phyloP scores from a whole-genome alignment of 2,888 invertebrate species.

The Therioaphis trifolii region DNA sequence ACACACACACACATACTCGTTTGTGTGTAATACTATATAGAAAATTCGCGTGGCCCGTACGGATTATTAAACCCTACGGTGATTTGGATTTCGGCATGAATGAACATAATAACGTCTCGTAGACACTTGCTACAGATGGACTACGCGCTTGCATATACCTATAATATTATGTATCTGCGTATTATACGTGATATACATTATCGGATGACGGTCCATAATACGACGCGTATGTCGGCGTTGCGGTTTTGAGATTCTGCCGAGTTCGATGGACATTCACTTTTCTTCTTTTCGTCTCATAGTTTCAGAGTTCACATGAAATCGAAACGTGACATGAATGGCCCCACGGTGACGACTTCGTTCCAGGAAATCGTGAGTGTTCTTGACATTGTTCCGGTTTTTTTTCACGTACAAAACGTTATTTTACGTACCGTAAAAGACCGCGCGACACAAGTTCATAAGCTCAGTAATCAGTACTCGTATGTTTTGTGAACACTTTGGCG shows the following conservation, averaged over 20 bases:
- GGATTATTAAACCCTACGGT: conserved; percentile 25
- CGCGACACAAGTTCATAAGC: no score
- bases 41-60: conserved; percentile 16
- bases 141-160: no score
- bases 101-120: neutral
- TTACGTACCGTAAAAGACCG: no score
- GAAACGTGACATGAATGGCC: neutral
- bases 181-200: neutral
- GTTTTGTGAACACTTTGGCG: no score
- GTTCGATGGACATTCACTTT: conserved; percentile 27
- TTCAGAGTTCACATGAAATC: neutral
- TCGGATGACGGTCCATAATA: neutral
- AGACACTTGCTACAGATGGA: conserved; percentile 10
- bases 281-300: neutral
- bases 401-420: no score
- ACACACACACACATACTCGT: no score
- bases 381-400: neutral
- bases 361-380: conserved; percentile 6
- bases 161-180: neutral
- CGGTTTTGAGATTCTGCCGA: neutral
- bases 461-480: no score
- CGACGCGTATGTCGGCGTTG: neutral
- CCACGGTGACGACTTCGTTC: neutral
- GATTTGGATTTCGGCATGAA: conserved; percentile 24
- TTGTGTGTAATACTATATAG: conserved; percentile 33